Base-by-base conservation (phyloP, 2,888 invertebrate genomes). In the Agrochola lota region DNA sequence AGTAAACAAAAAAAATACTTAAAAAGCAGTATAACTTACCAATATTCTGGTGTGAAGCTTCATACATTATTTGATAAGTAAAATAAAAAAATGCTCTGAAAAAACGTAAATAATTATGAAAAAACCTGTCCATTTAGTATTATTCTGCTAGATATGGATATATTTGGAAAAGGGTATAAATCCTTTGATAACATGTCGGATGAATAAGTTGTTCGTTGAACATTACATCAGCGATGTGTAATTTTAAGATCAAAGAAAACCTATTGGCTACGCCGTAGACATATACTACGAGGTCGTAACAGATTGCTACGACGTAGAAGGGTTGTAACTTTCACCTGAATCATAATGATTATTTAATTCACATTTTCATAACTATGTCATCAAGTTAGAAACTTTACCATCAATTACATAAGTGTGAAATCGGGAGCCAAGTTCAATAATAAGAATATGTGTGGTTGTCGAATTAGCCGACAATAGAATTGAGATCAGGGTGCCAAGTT, bases 121-220 rank as follows among this genome's bases (percentile, higher is more conserved):
- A 15, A 30, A 23, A 52, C 17, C 30, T 52, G 30, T 9, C 9
- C 35, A 35, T 11, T 52, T 17, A n/a, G 52, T 35, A 52, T n/a
- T n/a, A 35, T 15, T 52, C 52, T 35, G 23, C 68, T 52, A 11
- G 69, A n/a, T 69, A 52, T 17, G 52, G 15, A 17, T 35, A 68
- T 69, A 35, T 69, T 69, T 69, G 17, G 35, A 40, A 69, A 70
- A 77, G 49, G 57, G 17, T 63, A 6, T 35, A 62, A 43, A 52
- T 59, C 71, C 49, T 40, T 71, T 78, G 52, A 72, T 55, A 35
- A 46, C 40, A 43, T 40, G 17, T 35, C 55, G 64, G 35, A n/a
- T 73, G 70, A 79, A 52, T 70, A 72, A 67, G 60, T 62, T 70
- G 69, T 57, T 83, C 81, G 70, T 23, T 81, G 79, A 83, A 70